Evolutionary conservation across 2,113 vertebrate species (phyloP), one percentile per base, ranked within the genome.

Genomic region (Rostratula benghalensis): DNA sequence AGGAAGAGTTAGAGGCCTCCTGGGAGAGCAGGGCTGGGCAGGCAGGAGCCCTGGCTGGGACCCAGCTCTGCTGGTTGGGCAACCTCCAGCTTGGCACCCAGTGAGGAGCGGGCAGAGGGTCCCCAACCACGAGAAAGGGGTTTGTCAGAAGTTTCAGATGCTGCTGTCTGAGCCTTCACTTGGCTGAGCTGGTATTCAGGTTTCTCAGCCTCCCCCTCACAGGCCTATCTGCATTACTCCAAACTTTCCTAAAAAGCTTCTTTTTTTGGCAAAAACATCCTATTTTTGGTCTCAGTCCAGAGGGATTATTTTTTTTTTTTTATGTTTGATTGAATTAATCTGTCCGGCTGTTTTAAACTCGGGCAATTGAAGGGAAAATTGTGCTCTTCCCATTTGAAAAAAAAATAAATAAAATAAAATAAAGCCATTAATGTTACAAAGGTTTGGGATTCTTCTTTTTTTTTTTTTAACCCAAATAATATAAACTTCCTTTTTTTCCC

Each of bases 11-110:
- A 10, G 61, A 78, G 48, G 48, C 33, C 45, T 84, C 46, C 20
- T 0, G 0, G 37, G 64, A 73, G 57, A 50, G 50, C 59, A 64
- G 48, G 61, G 56, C 23, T 74, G 54, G 51, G 39, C 50, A 68
- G 23, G 77, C 70, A 41, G 79, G 48, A 93, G 33, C 57, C 48
- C 53, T 83, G 80, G 56, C 51, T 0, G 0, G 43, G 17, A 35
- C 68, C 17, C 31, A 61, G 79, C 51, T 56, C 74, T 0, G 0
- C 45, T 1, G 2, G 37, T 35, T 0, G 0, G 41, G 73, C 63
- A 80, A 41, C 21, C 65, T 65, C 51, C 56, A 51, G 45, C 57
- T 63, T 1, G 0, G 54, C 3, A 6, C 60, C 39, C 41, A 43
- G 64, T 33, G 65, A 18, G 3, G 27, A 51, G 60, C 46, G 14